Evolutionary conservation across 2,797 vertebrate genomes (phyloP).

Genomic region (Acanthiza pusilla): DNA sequence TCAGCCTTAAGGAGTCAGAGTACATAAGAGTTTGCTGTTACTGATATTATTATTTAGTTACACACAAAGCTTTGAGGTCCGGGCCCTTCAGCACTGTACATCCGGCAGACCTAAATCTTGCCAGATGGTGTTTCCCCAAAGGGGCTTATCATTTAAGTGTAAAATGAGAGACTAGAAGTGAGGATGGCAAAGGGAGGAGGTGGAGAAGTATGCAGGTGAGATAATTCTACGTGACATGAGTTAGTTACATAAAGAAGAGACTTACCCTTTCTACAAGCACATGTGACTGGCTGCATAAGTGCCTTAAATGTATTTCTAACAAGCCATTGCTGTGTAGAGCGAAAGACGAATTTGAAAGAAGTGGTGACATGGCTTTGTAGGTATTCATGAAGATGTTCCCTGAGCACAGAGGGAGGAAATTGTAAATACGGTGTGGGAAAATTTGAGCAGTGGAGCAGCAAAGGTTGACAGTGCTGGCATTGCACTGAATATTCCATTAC

Average conservation of each 20-base stretch:
- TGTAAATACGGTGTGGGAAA: not conserved
- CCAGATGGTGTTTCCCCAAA: conserved; percentile 24
- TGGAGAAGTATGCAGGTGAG: not conserved
- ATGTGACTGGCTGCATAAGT: not conserved
- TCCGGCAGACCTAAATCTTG: not conserved
- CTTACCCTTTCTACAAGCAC: not conserved
- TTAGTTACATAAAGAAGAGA: not conserved
- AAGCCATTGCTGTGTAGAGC: not conserved
- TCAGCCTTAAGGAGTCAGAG: conserved; percentile 39
- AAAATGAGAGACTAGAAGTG: not conserved
- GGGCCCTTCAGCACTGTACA: not conserved
- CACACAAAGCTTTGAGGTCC: not conserved
- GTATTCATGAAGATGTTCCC: conserved; percentile 17
- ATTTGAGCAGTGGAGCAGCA: not conserved
- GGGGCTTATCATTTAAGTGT: not conserved
- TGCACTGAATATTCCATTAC: conserved; percentile 11
- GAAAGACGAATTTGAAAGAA: not conserved
- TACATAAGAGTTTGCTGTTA: not conserved
- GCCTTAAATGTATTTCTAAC: not conserved
- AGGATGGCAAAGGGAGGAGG: not conserved
- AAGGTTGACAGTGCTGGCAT: not conserved
- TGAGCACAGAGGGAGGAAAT: not conserved
- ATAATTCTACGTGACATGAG: not conserved
- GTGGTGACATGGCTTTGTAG: conserved; percentile 4
- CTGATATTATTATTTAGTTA: conserved; percentile 6